phyloP scores from a whole-genome alignment of 2,797 vertebrate genomes.

The Hypotaenidia philippensis region DNA sequence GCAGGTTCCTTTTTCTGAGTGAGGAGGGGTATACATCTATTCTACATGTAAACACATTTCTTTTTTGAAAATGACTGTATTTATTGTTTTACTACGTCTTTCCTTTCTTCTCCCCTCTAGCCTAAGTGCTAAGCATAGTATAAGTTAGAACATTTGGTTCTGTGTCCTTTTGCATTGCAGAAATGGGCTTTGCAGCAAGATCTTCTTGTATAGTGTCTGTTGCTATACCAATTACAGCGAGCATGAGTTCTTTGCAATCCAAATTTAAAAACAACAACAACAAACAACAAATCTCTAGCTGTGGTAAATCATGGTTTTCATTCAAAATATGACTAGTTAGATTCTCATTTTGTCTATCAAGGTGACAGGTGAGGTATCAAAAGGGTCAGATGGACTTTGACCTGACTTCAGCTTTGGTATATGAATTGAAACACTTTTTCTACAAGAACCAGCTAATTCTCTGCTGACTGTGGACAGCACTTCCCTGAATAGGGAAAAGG shows the following conservation, averaged over 20 bases:
- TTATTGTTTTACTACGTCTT: background rate
- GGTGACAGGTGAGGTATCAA: accelerated
- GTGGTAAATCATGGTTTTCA: background rate
- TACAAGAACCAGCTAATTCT: background rate
- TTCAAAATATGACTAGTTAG: background rate
- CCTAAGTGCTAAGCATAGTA: background rate
- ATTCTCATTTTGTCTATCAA: background rate
- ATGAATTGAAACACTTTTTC: background rate
- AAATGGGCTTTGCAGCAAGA: background rate
- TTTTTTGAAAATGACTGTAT: background rate
- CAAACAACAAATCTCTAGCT: background rate
- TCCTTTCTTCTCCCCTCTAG: background rate
- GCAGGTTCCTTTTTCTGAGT: background rate
- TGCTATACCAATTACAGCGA: background rate
- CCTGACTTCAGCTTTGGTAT: background rate
- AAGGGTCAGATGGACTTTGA: background rate
- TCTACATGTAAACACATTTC: background rate
- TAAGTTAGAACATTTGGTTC: background rate
- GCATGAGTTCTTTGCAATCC: background rate
- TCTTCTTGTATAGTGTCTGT: background rate
- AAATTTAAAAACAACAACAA: background rate
- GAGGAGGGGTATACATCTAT: background rate
- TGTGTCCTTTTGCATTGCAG: background rate
- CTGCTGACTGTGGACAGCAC: background rate
- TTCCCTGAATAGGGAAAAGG: background rate